Evolutionary conservation across 2,797 vertebrate species (phyloP), one percentile per base, ranked within the genome.

Genomic region (Apodemus agrarius): DNA sequence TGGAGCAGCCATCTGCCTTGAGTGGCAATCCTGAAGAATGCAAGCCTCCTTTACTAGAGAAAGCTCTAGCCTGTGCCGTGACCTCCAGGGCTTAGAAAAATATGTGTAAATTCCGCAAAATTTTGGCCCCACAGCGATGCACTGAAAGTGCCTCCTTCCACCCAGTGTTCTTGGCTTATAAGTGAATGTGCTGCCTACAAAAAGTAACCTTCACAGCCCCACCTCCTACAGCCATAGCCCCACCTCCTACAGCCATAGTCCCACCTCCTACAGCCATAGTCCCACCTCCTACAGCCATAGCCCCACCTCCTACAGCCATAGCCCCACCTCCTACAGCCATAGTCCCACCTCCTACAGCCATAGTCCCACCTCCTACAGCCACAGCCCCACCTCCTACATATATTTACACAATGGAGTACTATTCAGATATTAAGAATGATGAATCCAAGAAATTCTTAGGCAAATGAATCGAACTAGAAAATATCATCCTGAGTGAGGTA

Each of bases 1-100:
- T 12, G 8, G 67, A 61, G 86, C 86, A 65, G n/a, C 94, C 95
- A 96, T 98, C 95, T 97, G 96, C 95, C 93, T 95, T 0, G 1
- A 92, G 37, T 74, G 89, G 96, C 40, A 89, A 37, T 72, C 87
- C 43, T 52, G 40, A 96, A 2, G 82, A 87, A 89, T 54, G 54
- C 34, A 82, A 72, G 29, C 1, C n/a, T 87, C 89, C 69, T 86
- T 40, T 90, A 75, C 26, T 74, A 93, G 63, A 86, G 43, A 92
- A 93, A 86, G 81, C 21, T 57, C 61, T 49, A 76, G 8, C 5
- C 43, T 49, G 78, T 59, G 84, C 88, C 83, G 65, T 88, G 14
- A 57, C 72, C 34, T 95, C 43, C 52, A 34, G 46, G 31, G 61
- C 31, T 83, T 75, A 82, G 85, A 90, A 92, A 89, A 94, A 85